Evolutionary conservation across 2,113 vertebrate genomes (phyloP).

Genomic region (Nerophis lumbriciformis): DNA sequence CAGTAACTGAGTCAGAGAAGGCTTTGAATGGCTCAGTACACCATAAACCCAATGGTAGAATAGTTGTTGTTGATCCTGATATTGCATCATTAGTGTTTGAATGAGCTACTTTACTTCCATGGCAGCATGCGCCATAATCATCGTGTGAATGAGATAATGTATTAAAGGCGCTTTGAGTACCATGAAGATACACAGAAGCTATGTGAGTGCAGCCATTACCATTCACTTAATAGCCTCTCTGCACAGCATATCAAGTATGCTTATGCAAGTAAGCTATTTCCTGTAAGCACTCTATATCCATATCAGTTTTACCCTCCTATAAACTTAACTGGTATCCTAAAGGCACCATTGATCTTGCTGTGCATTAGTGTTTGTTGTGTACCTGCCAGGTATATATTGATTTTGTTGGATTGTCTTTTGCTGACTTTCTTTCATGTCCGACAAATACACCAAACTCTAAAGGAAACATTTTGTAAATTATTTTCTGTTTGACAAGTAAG

Average conservation of each 20-base stretch:
- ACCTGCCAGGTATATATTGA: background rate
- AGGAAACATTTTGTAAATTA: background rate
- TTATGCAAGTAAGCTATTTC: background rate
- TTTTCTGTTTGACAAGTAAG: too few relatives aligned
- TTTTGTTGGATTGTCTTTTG: background rate
- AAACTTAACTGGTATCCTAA: background rate
- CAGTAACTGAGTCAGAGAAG: too few relatives aligned
- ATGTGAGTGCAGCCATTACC: conserved; percentile 1
- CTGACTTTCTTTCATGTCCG: background rate
- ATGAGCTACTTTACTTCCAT: background rate
- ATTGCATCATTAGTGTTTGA: background rate
- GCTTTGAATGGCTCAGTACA: too few relatives aligned
- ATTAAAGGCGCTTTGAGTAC: background rate
- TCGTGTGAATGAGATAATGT: background rate
- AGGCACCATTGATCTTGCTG: background rate
- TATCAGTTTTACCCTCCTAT: background rate
- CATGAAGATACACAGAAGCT: background rate
- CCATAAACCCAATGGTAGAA: background rate
- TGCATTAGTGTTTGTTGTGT: background rate
- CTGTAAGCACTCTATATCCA: background rate
- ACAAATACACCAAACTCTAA: background rate
- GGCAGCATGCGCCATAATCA: background rate
- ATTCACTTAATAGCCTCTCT: conserved; percentile 2
- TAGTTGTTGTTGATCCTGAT: background rate
- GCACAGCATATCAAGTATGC: background rate